Base-by-base conservation (phyloP, 2,888 invertebrate species). In the Drosophila recens region DNA sequence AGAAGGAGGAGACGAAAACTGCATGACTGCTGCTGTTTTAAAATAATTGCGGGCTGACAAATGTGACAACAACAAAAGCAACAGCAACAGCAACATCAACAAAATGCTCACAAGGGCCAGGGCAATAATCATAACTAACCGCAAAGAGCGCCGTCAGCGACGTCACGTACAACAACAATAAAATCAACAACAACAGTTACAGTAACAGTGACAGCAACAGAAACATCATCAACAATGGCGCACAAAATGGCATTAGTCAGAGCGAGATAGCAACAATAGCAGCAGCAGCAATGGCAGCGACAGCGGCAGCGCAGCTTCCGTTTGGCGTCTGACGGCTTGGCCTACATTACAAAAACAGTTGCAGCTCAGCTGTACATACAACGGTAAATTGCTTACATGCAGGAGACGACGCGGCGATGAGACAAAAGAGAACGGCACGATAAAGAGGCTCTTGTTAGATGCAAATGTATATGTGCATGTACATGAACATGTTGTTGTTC, bases 331-430 rank as follows among this genome's bases (percentile, higher is more conserved):
- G 70, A 45, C 63, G 42, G 56, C 56, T 82, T 83, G 83, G 74
- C 83, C 83, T 88, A 88, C 89, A 84, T 88, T 80, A 79, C 79
- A 77, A 75, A 84, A 83, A 78, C 87, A 88, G 77, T 80, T 88
- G 83, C 88, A 88, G 67, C 75, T 67, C 51, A 64, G 56, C 65
- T 67, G 52, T 65, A 62, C 42, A 48, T n/a, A 57, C 58, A 56
- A 57, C 34, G 57, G 57, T 52, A 49, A 61, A 48, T 27, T 42
- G 53, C 68, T 45, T 63, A 54, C 46, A 56, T 54, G 56, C 59
- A 46, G 67, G 36, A 42, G 56, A 6, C 40, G 15, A 62, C 43
- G 49, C 45, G 20, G 69, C 43, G 49, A 11, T 57, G 46, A 34
- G 67, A 63, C 59, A 53, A 53, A 61, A 52, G 64, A 57, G 61